phyloP scores from a whole-genome alignment of 2,113 vertebrate genomes.

The Casuarius casuarius region DNA sequence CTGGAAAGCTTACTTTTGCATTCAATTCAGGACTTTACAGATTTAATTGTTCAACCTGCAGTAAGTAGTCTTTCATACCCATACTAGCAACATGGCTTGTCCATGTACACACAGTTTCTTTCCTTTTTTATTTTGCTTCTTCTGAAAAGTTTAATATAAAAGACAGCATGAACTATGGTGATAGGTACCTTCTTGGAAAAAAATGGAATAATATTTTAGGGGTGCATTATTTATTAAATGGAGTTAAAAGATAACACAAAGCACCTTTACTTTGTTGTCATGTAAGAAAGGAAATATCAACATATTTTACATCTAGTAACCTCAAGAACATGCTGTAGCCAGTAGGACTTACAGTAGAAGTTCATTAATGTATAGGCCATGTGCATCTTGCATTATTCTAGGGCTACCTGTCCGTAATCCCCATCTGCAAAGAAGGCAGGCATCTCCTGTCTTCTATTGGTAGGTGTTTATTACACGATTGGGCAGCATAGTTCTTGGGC shows the following conservation, averaged over 20 bases:
- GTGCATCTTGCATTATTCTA: background rate
- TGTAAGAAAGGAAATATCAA: background rate
- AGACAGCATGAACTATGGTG: background rate
- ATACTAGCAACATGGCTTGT: background rate
- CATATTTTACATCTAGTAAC: background rate
- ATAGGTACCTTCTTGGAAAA: background rate
- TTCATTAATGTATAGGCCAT: background rate
- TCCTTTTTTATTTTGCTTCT: background rate
- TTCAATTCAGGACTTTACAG: constrained; percentile 87
- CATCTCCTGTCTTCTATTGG: background rate
- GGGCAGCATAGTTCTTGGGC: background rate
- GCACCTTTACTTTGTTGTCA: background rate
- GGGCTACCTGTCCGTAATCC: background rate
- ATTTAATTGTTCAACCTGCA: constrained; percentile 79
- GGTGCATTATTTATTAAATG: background rate
- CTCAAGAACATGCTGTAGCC: background rate
- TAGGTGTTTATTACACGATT: background rate
- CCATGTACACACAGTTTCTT: background rate
- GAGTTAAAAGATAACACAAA: background rate
- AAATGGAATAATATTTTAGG: background rate
- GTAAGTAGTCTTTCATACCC: constrained; percentile 68
- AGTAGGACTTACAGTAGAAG: background rate
- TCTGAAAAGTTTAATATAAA: background rate
- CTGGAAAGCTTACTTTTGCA: constrained; percentile 83
- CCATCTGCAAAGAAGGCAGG: background rate